These are phyloP conservation scores for Nephrotoma guestfalica DNA, from an alignment of 2,888 invertebrate genomes.

Conservation along the genomic window DNA sequence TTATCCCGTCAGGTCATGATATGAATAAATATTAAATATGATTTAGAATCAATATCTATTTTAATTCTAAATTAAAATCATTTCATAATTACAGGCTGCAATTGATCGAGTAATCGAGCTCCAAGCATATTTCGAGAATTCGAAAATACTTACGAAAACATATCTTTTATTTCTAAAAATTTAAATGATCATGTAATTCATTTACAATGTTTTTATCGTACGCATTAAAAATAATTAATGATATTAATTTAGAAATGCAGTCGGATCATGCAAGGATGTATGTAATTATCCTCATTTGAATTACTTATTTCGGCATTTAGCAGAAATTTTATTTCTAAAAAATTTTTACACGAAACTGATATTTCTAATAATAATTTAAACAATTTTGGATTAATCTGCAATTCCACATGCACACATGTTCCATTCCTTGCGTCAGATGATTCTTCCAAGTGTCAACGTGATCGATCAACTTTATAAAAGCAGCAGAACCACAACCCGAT, in stretches of 20 bases:
- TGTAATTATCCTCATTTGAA: neutral
- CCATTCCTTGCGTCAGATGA: no score
- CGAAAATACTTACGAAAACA: neutral
- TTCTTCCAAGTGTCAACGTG: no score
- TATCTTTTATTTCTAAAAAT: neutral
- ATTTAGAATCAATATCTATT: neutral
- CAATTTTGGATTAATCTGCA: no score
- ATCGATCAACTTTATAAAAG: no score
- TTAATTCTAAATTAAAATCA: neutral
- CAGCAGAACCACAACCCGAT: no score
- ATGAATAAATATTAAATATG: neutral
- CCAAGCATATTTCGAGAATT: neutral
- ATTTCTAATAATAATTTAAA: no score
- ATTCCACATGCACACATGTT: no score
- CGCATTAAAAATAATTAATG: neutral
- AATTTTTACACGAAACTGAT: neutral
- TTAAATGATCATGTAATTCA: neutral
- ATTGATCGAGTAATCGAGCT: slow-evolving; percentile 3
- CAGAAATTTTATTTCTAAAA: neutral
- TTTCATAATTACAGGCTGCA: neutral
- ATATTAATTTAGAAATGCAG: neutral
- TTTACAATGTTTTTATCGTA: neutral
- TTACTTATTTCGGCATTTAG: neutral
- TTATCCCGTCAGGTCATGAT: neutral
- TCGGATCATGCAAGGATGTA: neutral